Conservation (phyloP, 2,797 vertebrate species). For the Catamblyrhynchus diadema region DNA sequence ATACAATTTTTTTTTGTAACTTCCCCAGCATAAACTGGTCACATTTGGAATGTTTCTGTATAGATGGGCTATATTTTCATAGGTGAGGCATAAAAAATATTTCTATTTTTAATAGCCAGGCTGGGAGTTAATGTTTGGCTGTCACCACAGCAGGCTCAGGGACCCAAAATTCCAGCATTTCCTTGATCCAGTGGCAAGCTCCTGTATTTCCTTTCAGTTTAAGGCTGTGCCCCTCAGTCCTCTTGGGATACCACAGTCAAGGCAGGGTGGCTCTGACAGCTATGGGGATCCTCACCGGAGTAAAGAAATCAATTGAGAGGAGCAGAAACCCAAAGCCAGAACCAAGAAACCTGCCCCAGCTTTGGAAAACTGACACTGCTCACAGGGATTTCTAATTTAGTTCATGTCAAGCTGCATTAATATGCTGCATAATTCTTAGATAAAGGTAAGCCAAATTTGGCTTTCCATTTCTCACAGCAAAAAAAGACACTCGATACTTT, state of each 20-base stretch:
- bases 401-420: background rate
- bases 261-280: background rate
- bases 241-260: background rate
- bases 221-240: background rate
- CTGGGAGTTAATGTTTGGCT: background rate
- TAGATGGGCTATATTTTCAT: background rate
- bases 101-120: background rate
- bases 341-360: accelerated
- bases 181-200: background rate
- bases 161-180: background rate
- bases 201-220: background rate
- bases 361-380: background rate
- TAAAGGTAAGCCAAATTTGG: background rate
- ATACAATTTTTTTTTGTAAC: background rate
- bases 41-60: background rate
- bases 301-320: background rate
- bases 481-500: background rate
- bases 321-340: background rate
- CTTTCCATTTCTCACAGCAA: background rate
- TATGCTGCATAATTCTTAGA: background rate
- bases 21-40: background rate
- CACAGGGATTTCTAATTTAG: background rate
- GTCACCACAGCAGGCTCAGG: background rate
- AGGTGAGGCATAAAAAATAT: background rate
- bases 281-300: background rate